Evolutionary conservation across 2,888 invertebrate genomes (phyloP).

Genomic region (Habrosyne pyritoides): DNA sequence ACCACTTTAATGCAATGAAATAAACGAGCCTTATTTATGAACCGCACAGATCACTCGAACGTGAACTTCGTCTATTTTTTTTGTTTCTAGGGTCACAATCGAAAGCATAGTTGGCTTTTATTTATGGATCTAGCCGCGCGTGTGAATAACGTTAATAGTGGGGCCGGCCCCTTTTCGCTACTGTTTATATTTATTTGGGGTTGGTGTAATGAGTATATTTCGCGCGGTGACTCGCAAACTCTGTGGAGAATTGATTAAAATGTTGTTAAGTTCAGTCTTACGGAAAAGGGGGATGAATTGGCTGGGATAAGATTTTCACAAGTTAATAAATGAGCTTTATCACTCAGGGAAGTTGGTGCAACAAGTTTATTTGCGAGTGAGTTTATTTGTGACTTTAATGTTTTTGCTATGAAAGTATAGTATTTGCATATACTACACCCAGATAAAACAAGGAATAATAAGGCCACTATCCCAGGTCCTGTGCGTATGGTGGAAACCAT

Average conservation of each 20-base stretch:
- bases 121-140: constrained; percentile 80
- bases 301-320: constrained; percentile 63
- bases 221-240: constrained; percentile 81
- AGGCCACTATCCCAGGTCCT: too few relatives aligned
- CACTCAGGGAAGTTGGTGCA: constrained; percentile 40
- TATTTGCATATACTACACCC: too few relatives aligned
- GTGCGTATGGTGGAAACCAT: too few relatives aligned
- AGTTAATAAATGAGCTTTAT: constrained; percentile 66
- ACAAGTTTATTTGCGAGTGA: constrained; percentile 2
- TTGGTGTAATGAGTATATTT: constrained; percentile 81
- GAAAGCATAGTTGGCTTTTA: constrained; percentile 60
- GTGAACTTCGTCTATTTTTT: constrained; percentile 69
- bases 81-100: constrained; percentile 64
- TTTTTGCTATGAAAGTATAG: too few relatives aligned
- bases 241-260: constrained; percentile 83
- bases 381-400: not conserved
- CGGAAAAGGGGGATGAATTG: constrained; percentile 73
- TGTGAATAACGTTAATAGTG: constrained; percentile 82
- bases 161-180: constrained; percentile 75
- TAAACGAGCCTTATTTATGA: constrained; percentile 79
- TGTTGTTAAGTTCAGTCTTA: constrained; percentile 79
- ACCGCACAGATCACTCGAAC: constrained; percentile 72
- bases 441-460: too few relatives aligned
- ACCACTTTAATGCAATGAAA: constrained; percentile 81
- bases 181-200: constrained; percentile 83